These are phyloP conservation scores for Planococcus citri DNA, from an alignment of 1,140 invertebrate genomes.

Conservation along the genomic window DNA sequence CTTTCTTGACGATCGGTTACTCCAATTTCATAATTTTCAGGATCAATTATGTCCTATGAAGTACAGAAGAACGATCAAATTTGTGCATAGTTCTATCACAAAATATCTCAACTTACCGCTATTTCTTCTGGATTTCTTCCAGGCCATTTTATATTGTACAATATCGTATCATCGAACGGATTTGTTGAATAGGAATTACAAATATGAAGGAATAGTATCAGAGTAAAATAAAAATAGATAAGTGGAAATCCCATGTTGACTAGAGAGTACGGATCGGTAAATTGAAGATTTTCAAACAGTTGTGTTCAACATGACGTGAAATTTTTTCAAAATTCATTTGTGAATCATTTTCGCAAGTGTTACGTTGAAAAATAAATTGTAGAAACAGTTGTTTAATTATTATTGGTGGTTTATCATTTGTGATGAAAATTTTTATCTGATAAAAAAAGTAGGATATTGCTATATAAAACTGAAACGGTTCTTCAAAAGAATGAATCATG, in stretches of 20 bases:
- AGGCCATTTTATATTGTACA: conserved; percentile 70
- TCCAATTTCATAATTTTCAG: conserved; percentile 34
- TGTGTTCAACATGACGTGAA: too few relatives aligned
- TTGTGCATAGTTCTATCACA: not conserved
- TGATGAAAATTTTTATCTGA: too few relatives aligned
- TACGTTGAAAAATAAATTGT: too few relatives aligned
- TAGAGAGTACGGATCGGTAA: not conserved
- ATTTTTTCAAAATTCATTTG: not conserved
- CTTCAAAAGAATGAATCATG: too few relatives aligned
- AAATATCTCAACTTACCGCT: conserved; percentile 33
- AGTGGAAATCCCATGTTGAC: not conserved
- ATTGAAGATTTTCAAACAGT: not conserved
- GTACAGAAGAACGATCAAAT: not conserved
- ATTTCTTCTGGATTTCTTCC: conserved; percentile 41
- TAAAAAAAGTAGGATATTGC: too few relatives aligned
- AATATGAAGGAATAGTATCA: not conserved
- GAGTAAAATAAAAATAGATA: not conserved
- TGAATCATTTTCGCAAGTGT: not conserved
- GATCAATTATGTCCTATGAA: conserved; percentile 29
- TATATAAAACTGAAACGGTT: too few relatives aligned
- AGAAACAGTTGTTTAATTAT: too few relatives aligned
- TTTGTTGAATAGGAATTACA: conserved; percentile 32
- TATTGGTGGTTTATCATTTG: too few relatives aligned
- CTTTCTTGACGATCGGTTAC: conserved; percentile 39
- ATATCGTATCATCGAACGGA: conserved; percentile 66